Conservation (phyloP, 2,888 invertebrate species). For the Herminia tarsipennalis region DNA sequence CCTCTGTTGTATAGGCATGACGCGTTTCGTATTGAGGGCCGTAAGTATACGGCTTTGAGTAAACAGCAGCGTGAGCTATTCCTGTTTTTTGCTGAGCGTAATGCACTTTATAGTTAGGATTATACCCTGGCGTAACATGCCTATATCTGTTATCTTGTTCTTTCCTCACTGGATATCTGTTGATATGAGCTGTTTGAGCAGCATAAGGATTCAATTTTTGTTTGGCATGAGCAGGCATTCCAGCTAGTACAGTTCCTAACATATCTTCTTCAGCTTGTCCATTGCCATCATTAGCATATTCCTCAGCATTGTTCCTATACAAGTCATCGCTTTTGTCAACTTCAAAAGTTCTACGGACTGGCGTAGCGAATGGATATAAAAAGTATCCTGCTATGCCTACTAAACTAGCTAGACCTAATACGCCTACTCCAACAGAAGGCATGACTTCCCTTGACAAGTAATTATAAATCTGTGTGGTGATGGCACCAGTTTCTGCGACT, state of each 20-base stretch:
- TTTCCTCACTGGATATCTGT: slow-evolving; percentile 72
- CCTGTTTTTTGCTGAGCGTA: slow-evolving; percentile 82
- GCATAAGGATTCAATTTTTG: slow-evolving; percentile 78
- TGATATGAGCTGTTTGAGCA: slow-evolving; percentile 71
- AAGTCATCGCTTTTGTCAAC: slow-evolving; percentile 87
- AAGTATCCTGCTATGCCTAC: slow-evolving; percentile 92
- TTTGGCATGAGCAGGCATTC: slow-evolving; percentile 86
- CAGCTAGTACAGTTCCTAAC: slow-evolving; percentile 90
- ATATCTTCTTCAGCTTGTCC: slow-evolving; percentile 92
- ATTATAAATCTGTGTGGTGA: slow-evolving; percentile 91
- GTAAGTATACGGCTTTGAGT: slow-evolving; percentile 72
- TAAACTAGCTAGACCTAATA: slow-evolving; percentile 90
- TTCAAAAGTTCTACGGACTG: slow-evolving; percentile 88
- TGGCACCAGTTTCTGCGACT: slow-evolving; percentile 79
- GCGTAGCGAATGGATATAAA: slow-evolving; percentile 90
- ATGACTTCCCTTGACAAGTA: slow-evolving; percentile 92
- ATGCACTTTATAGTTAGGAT: slow-evolving; percentile 71
- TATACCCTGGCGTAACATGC: slow-evolving; percentile 71
- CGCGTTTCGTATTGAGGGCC: slow-evolving; percentile 75
- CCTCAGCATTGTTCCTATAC: slow-evolving; percentile 89
- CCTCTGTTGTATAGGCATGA: slow-evolving; percentile 74
- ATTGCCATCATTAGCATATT: slow-evolving; percentile 87
- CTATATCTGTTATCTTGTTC: slow-evolving; percentile 80
- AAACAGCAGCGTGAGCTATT: slow-evolving; percentile 78
- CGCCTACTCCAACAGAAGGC: slow-evolving; percentile 92